Evolutionary conservation across 1,140 invertebrate species (phyloP).

Genomic region (Aphidius gifuensis): DNA sequence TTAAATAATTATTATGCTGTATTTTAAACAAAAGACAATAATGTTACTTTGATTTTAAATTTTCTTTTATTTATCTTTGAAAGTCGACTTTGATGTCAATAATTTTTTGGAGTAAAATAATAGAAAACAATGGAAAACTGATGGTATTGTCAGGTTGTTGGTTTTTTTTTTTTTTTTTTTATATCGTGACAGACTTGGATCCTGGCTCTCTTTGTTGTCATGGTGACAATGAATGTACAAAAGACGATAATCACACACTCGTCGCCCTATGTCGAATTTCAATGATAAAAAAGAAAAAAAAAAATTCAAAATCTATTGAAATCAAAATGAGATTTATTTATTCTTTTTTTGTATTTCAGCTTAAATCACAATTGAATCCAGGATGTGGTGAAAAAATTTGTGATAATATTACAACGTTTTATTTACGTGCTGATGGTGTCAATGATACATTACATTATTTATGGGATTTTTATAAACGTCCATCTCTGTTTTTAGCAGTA

Average conservation of each 20-base stretch:
- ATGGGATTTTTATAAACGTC: slow-evolving; percentile 60
- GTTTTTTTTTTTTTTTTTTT: background rate
- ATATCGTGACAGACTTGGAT: background rate
- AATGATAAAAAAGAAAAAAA: background rate
- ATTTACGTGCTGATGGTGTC: slow-evolving; percentile 54
- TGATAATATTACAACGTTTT: slow-evolving; percentile 48
- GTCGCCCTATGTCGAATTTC: background rate
- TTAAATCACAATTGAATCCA: slow-evolving; percentile 41
- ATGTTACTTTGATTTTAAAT: background rate
- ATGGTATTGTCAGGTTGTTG: background rate
- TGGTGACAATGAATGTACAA: slow-evolving; percentile 15
- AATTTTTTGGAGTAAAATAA: background rate
- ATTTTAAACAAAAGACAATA: background rate
- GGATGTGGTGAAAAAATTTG: slow-evolving; percentile 37
- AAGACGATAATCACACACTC: slow-evolving; percentile 4
- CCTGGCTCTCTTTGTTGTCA: background rate
- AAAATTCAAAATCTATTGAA: background rate
- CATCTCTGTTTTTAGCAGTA: slow-evolving; percentile 55
- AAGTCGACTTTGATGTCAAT: background rate
- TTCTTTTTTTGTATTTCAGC: slow-evolving; percentile 32
- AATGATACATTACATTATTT: slow-evolving; percentile 60
- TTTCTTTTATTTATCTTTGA: slow-evolving; percentile 2
- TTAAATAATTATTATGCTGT: background rate
- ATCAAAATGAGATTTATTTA: background rate
- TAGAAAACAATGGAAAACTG: background rate